Conservation (phyloP, 2,797 vertebrate genomes). For the Hemitrygon akajei region DNA sequence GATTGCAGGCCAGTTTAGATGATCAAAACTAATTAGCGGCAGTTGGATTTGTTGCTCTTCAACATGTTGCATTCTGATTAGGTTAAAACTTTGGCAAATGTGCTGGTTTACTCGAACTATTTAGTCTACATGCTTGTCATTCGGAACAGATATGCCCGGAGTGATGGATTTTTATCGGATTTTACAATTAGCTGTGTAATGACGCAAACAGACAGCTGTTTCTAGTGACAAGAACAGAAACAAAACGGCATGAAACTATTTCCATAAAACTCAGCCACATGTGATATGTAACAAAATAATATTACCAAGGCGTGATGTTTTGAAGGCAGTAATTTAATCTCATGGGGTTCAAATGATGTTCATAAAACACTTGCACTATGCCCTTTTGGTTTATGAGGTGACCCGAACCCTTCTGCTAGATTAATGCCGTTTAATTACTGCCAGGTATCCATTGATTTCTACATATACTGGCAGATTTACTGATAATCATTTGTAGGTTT, state of each 20-base stretch:
- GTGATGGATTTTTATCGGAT: background rate
- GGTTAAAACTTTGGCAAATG: background rate
- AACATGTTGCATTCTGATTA: background rate
- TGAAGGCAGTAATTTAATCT: constrained; percentile 17
- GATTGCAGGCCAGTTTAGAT: too few relatives aligned
- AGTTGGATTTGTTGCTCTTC: too few relatives aligned
- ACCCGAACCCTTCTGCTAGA: background rate
- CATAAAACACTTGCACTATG: constrained; percentile 30
- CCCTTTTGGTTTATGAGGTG: constrained; percentile 7
- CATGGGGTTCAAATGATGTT: constrained; percentile 23
- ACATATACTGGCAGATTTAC: background rate
- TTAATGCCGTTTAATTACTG: background rate
- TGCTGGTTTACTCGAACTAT: background rate
- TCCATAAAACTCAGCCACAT: background rate
- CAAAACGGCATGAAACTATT: background rate
- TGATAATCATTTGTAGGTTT: background rate
- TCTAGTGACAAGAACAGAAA: background rate
- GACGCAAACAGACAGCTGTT: background rate
- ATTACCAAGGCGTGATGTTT: background rate
- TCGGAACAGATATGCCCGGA: background rate
- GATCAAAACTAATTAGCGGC: too few relatives aligned
- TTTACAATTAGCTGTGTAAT: background rate
- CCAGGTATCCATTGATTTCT: background rate
- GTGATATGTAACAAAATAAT: background rate
- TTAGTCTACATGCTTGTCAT: background rate